A percentile compares a stretch with the other conserved stretches of the same genome.
phyloP scores from a whole-genome alignment of 2,113 vertebrate genomes.

The Columba livia region DNA sequence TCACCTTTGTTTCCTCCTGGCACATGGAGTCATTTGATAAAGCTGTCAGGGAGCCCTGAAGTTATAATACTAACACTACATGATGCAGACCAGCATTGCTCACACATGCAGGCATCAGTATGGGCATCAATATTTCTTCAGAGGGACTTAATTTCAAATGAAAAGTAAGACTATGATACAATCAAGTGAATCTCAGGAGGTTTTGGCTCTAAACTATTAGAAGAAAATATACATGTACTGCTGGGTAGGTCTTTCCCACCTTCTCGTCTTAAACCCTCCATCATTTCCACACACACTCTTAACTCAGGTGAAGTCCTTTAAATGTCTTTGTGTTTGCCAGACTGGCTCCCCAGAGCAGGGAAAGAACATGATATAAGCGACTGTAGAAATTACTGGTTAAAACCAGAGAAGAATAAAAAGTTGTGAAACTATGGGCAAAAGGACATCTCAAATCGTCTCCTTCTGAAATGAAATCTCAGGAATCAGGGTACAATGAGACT shows the following conservation, averaged over 20 bases:
- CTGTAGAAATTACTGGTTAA: not conserved
- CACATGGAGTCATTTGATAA: not conserved
- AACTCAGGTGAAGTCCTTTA: not conserved
- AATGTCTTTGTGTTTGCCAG: not conserved
- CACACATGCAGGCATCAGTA: not conserved
- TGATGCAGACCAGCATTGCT: not conserved
- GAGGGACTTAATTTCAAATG: not conserved
- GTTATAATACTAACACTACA: not conserved
- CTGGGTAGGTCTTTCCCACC: not conserved
- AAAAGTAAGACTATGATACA: not conserved
- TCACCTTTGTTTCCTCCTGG: not conserved
- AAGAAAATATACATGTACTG: not conserved
- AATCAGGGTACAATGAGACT: not conserved
- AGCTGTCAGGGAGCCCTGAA: not conserved
- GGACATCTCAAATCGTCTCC: not conserved
- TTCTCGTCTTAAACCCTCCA: not conserved
- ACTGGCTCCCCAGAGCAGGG: not conserved
- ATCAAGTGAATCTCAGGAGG: not conserved
- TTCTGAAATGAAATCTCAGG: not conserved
- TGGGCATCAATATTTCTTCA: not conserved
- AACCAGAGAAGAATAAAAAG: not conserved
- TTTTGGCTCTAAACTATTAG: not conserved
- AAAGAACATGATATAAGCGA: not conserved
- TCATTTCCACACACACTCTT: not conserved
- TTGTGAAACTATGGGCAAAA: not conserved